Evolutionary conservation across 1,140 invertebrate species (phyloP), one percentile per base, ranked within the genome.

Genomic region (Leucophenga varia): DNA sequence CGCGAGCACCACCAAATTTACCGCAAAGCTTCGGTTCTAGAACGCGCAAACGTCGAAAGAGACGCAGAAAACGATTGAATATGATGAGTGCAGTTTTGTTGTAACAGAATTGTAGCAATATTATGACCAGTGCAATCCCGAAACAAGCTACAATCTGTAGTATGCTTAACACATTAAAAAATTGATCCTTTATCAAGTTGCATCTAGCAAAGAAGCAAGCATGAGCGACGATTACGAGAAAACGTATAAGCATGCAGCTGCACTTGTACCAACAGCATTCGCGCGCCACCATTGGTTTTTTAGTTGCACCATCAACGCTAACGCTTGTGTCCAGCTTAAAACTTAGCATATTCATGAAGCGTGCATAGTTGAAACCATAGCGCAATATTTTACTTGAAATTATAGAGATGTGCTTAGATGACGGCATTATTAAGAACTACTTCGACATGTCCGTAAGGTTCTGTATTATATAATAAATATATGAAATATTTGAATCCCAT

Each of bases 1-100:
- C 63, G 2, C 63, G 36, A 1, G 30, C 52, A 5, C 64, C 55
- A 14, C 63, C 63, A 17, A 68, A 67, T 34, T 34, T n/a, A n/a
- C 8, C 35, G n/a, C n/a, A n/a, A 37, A 19, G 16, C n/a, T 2
- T 28, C 5, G 2, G 34, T 2, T 49, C 46, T 21, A 67, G 14
- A 1, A 44, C 47, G 2, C 43, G 47, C 6, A 68, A 31, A 1
- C 59, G 34, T 2, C 54, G 56, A 19, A 59, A 67, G 0, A 67
- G 36, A 6, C 59, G 17, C 3, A 67, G 49, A 16, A 54, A 67
- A 14, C 37, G 28, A 34, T 63, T 67, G 4, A 67, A 32, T 22
- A 67, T 21, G 17, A 53, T 49, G 3, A 67, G 14, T 2, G 63
- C 36, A 8, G 40, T 48, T 2, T 57, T 44, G 1, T 51, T 59